Evolutionary conservation across 2,797 vertebrate genomes (phyloP), one percentile per base, ranked within the genome.

Genomic region (Vireo griseus): DNA sequence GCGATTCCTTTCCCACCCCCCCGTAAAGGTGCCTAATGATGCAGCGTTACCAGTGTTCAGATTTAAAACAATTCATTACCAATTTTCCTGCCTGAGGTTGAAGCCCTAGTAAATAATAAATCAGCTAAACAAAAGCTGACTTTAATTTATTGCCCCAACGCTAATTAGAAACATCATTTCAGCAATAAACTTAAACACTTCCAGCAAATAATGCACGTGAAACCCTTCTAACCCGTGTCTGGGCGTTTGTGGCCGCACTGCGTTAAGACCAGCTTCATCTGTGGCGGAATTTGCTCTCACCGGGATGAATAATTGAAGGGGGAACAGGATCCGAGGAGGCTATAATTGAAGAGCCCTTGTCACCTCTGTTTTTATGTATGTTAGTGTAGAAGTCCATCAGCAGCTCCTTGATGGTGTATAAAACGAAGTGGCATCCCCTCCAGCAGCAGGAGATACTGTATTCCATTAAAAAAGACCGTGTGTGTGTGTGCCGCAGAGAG

Each of bases 151-250:
- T 95, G 97, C 95, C 65, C 37, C 37, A 37, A 63, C 96, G 96
- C 98, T 98, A 98, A 98, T 98, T 98, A 98, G 98, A 98, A 98
- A 98, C 98, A 98, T 98, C 97, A 97, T 98, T 97, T 86, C 88
- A 97, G 97, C 97, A 97, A 98, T 98, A 98, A 98, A 98, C 97
- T 98, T 98, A 98, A 98, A 98, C 98, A 98, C 98, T 98, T 98
- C 91, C 96, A 97, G 97, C 98, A 97, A 98, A 98, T 97, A 97
- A 97, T 73, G 97, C 96, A 88, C 59, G 89, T 73, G 89, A 39
- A 92, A 44, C 48, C 86, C 58, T 86, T 66, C 82, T 74, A 78
- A 93, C 76, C 68, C 2, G 83, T 68, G 91, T 39, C 86, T 45
- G 76, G 87, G 28, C 57, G 83, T 67, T 91, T 47, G 91, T 87